Evolutionary conservation across 2,113 vertebrate species (phyloP).

Genomic region (Octodon degus): DNA sequence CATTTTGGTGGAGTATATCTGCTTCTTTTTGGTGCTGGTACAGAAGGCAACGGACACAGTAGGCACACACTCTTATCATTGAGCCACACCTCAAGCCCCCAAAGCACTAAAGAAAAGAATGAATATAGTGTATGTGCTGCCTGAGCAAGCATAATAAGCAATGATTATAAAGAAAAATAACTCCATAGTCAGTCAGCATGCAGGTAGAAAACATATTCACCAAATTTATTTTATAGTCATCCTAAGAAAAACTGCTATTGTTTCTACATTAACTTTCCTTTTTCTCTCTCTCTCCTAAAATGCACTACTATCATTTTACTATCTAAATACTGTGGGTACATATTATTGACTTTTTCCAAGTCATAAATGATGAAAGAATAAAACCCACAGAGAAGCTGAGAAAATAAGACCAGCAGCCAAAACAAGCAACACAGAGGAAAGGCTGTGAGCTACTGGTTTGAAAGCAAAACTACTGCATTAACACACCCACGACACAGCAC

Average conservation of each 20-base stretch:
- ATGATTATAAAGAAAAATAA: constrained; percentile 13
- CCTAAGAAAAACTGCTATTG: constrained; percentile 62
- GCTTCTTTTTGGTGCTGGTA: neutral
- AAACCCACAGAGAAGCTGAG: constrained; percentile 89
- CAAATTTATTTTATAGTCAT: constrained; percentile 11
- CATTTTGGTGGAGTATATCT: neutral
- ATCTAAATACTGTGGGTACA: constrained; percentile 74
- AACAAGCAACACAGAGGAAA: constrained; percentile 92
- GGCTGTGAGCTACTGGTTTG: constrained; percentile 90
- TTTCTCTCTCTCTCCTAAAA: constrained; percentile 62
- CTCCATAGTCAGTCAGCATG: neutral
- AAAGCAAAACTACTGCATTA: constrained; percentile 88
- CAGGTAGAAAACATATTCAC: neutral
- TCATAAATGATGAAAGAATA: constrained; percentile 90
- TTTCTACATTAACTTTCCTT: constrained; percentile 71
- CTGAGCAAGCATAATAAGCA: neutral
- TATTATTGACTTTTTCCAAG: constrained; percentile 85
- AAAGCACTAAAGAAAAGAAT: neutral
- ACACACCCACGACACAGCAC: constrained; percentile 86
- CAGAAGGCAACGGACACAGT: neutral
- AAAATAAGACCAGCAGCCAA: constrained; percentile 90
- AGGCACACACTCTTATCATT: neutral
- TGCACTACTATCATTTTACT: constrained; percentile 76
- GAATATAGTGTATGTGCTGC: neutral
- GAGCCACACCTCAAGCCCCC: neutral